Conservation (phyloP, 2,888 invertebrate genomes). For the Aporophyla nigra region DNA sequence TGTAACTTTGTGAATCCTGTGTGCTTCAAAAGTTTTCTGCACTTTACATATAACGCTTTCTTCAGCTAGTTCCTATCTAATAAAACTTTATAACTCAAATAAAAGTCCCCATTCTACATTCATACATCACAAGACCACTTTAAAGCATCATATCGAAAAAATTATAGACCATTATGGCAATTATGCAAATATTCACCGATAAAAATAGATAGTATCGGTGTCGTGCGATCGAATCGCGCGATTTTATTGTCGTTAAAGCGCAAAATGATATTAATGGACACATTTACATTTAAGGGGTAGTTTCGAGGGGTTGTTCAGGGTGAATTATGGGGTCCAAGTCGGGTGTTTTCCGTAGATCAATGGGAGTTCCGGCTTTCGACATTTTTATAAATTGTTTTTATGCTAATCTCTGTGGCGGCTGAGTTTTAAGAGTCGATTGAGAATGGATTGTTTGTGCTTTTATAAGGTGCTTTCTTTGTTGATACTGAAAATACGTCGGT, state of each 20-base stretch:
- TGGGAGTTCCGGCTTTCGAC: conserved; percentile 45
- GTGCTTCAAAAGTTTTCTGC: background rate
- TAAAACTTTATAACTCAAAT: conserved; percentile 4
- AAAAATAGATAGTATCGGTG: conserved; percentile 81
- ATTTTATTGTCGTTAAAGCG: conserved; percentile 82
- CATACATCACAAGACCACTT: conserved; percentile 44
- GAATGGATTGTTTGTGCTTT: conserved; percentile 21
- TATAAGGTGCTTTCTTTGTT: background rate
- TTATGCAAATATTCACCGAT: conserved; percentile 83
- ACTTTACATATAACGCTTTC: background rate
- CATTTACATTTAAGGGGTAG: conserved; percentile 82
- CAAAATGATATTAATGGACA: conserved; percentile 84
- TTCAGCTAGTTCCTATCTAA: background rate
- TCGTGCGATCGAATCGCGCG: conserved; percentile 80
- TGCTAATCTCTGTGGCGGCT: conserved; percentile 33
- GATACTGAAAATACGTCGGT: background rate
- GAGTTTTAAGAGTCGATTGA: conserved; percentile 26
- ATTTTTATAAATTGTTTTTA: conserved; percentile 52
- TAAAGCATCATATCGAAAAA: conserved; percentile 54
- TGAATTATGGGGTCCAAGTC: conserved; percentile 47
- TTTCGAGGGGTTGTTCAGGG: conserved; percentile 53
- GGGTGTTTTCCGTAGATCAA: conserved; percentile 47
- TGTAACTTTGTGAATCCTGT: background rate
- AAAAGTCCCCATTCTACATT: conserved; percentile 5
- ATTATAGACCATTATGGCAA: conserved; percentile 74